A percentile compares a stretch with the other conserved stretches of the same genome.
Evolutionary conservation across 2,888 invertebrate genomes (phyloP).

Genomic region (Ernsta delagoae): DNA sequence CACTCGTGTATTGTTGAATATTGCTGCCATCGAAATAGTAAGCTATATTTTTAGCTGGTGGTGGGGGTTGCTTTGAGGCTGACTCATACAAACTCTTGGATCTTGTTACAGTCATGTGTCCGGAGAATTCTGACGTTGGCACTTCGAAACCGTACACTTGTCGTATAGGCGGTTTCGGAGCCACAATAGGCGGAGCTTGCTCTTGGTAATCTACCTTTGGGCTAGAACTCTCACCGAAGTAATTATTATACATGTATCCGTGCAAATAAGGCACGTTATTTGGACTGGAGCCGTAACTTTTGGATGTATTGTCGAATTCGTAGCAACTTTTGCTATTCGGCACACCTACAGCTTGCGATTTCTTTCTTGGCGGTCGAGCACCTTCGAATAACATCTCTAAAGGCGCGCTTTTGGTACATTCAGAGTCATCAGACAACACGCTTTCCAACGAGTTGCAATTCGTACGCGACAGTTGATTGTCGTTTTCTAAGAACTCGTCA

Average conservation of each 20-base stretch:
- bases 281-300: slow-evolving; percentile 87
- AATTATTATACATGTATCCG: slow-evolving; percentile 83
- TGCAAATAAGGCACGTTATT: slow-evolving; percentile 83
- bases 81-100: slow-evolving; percentile 79
- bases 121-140: slow-evolving; percentile 58
- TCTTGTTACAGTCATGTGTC: slow-evolving; percentile 77
- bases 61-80: slow-evolving; percentile 61
- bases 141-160: slow-evolving; percentile 75
- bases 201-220: slow-evolving; percentile 58
- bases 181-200: slow-evolving; percentile 47
- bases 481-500: slow-evolving; percentile 85
- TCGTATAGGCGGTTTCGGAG: slow-evolving; percentile 57
- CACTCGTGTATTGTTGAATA: slow-evolving; percentile 67
- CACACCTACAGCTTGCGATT: slow-evolving; percentile 56
- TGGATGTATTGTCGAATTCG: slow-evolving; percentile 83
- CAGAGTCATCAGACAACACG: slow-evolving; percentile 91
- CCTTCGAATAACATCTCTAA: slow-evolving; percentile 89
- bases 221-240: slow-evolving; percentile 57
- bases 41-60: slow-evolving; percentile 77
- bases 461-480: slow-evolving; percentile 86
- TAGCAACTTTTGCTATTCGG: slow-evolving; percentile 80
- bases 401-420: slow-evolving; percentile 91
- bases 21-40: slow-evolving; percentile 81
- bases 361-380: slow-evolving; percentile 73
- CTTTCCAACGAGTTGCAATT: slow-evolving; percentile 93